Percentiles rank a stretch among this genome's conserved stretches.
These are phyloP conservation scores for Leptodirus hochenwartii DNA, from an alignment of 2,888 invertebrate genomes.

Conservation along the genomic window DNA sequence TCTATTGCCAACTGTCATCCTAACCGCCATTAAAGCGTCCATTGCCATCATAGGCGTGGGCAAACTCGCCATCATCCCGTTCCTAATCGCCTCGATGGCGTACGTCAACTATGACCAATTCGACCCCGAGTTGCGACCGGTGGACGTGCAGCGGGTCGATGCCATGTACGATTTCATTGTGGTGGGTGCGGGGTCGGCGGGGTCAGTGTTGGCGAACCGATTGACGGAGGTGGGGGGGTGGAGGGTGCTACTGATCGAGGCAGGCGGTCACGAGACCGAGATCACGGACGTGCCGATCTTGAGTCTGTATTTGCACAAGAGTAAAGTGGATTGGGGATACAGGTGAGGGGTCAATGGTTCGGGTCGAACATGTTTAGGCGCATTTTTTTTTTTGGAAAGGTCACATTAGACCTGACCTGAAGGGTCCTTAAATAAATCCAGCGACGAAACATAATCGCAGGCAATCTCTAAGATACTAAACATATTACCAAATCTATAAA, in stretches of 20 bases:
- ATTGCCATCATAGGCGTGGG: conserved; percentile 50
- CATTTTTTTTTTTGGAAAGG: not conserved
- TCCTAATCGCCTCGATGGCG: conserved; percentile 55
- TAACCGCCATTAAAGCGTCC: conserved; percentile 52
- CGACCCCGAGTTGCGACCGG: conserved; percentile 68
- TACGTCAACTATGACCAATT: conserved; percentile 73
- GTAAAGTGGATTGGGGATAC: conserved; percentile 83
- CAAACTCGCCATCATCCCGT: conserved; percentile 55
- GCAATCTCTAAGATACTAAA: too few relatives aligned
- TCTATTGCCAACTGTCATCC: conserved; percentile 29
- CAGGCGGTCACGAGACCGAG: conserved; percentile 76
- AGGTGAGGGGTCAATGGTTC: conserved; percentile 32
- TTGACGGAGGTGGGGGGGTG: conserved; percentile 59
- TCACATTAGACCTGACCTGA: not conserved
- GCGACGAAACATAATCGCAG: too few relatives aligned
- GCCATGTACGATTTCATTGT: conserved; percentile 67
- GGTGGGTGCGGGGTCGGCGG: conserved; percentile 72
- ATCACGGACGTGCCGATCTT: conserved; percentile 72
- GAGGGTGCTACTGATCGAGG: conserved; percentile 65
- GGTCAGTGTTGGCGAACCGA: conserved; percentile 66
- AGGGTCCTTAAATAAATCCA: not conserved
- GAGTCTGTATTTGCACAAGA: conserved; percentile 77
- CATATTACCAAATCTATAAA: too few relatives aligned
- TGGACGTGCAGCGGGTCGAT: conserved; percentile 41
- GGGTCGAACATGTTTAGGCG: not conserved